Percentiles rank a stretch among this genome's conserved stretches.
These are phyloP conservation scores for Carlito syrichta DNA, from an alignment of 2,113 vertebrate genomes.

Conservation along the genomic window DNA sequence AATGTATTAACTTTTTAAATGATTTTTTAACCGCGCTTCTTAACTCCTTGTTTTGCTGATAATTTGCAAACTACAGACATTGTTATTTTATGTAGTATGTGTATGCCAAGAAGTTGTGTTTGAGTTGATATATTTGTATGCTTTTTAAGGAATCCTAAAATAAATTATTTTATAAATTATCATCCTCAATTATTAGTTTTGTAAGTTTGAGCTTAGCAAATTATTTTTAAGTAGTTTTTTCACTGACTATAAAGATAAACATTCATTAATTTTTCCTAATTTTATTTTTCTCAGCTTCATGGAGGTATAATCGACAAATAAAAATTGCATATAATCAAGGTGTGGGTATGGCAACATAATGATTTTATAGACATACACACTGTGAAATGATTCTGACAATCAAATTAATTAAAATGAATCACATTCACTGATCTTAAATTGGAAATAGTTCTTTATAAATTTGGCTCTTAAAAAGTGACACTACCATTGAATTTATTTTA, in stretches of 20 bases:
- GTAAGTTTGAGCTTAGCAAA: neutral
- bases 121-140: neutral
- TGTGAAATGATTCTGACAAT: neutral
- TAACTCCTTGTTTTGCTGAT: neutral
- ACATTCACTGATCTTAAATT: neutral
- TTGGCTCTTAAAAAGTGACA: neutral
- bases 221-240: constrained; percentile 18
- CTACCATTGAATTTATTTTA: neutral
- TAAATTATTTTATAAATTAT: constrained; percentile 24
- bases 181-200: neutral
- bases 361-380: neutral
- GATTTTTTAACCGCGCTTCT: neutral
- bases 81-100: neutral
- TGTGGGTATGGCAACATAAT: neutral
- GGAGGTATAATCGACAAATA: neutral
- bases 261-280: neutral
- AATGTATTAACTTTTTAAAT: neutral
- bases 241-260: neutral
- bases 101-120: neutral
- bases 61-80: neutral
- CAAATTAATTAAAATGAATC: neutral
- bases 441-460: neutral
- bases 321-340: neutral
- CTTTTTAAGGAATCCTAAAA: neutral
- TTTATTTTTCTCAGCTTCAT: neutral